These are phyloP conservation scores for Enteromius afrohamiltoni DNA, from an alignment of 2,797 vertebrate genomes.

Conservation along the genomic window DNA sequence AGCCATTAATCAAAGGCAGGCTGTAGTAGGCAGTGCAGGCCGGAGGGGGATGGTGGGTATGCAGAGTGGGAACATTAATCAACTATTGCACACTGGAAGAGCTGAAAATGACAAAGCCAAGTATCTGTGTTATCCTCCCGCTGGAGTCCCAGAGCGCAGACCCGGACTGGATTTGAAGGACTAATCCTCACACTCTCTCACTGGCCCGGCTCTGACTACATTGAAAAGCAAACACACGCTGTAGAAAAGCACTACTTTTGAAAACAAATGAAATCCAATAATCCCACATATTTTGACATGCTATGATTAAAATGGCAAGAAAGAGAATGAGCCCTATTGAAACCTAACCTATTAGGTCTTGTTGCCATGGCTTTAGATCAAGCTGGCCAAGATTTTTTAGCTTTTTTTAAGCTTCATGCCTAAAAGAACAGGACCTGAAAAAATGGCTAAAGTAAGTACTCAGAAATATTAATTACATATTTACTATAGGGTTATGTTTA, in stretches of 20 bases:
- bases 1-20: slow-evolving; percentile 51
- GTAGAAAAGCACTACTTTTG: slow-evolving; percentile 55
- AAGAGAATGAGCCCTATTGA: slow-evolving; percentile 52
- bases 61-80: slow-evolving; percentile 70
- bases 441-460: background rate
- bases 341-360: no score
- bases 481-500: background rate
- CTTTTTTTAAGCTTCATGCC: background rate
- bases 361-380: background rate
- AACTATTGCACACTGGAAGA: slow-evolving; percentile 64
- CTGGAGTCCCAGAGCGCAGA: slow-evolving; percentile 58
- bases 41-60: slow-evolving; percentile 36
- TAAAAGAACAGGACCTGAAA: background rate
- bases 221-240: slow-evolving; percentile 44
- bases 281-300: slow-evolving; percentile 67
- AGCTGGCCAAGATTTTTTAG: no score
- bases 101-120: slow-evolving; percentile 63
- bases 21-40: slow-evolving; percentile 31
- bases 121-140: slow-evolving; percentile 58
- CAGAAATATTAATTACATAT: background rate
- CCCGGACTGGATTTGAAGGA: slow-evolving; percentile 59
- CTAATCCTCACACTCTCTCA: slow-evolving; percentile 53
- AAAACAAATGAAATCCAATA: slow-evolving; percentile 71
- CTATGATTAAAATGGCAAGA: slow-evolving; percentile 64
- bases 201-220: background rate